A percentile compares a stretch with the other conserved stretches of the same genome.
Conservation (phyloP, 1,140 invertebrate genomes). For the Lepidurus apus region DNA sequence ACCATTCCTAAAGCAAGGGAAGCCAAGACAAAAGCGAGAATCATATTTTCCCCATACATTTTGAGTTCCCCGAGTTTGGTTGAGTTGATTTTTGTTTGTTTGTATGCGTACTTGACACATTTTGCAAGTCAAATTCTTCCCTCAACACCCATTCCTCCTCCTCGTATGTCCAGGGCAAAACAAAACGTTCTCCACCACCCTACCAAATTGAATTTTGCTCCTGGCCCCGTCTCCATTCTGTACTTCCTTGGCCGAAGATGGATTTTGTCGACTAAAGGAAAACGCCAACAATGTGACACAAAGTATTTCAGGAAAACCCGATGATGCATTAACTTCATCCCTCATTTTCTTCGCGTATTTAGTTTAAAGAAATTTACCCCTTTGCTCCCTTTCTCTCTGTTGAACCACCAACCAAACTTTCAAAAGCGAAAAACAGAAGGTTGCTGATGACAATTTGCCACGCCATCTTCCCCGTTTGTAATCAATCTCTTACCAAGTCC, state of each 20-base stretch:
- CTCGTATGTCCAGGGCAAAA: background rate
- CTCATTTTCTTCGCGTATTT: background rate
- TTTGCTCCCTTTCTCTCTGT: background rate
- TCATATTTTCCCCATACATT: background rate
- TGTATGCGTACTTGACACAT: background rate
- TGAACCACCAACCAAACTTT: too few relatives aligned
- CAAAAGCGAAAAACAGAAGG: too few relatives aligned
- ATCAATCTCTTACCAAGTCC: too few relatives aligned
- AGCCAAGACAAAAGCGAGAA: background rate
- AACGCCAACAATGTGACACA: conserved; percentile 21
- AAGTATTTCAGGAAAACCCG: conserved; percentile 11
- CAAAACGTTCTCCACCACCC: background rate
- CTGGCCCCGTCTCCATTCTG: background rate
- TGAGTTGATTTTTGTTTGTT: background rate
- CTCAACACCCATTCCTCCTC: background rate
- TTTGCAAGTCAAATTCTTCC: conserved; percentile 9
- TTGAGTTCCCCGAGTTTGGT: background rate
- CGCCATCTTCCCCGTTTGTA: too few relatives aligned
- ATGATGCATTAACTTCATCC: background rate
- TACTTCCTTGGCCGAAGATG: background rate
- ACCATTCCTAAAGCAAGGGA: background rate
- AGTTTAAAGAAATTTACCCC: background rate
- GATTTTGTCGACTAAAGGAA: background rate
- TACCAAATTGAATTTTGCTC: background rate
- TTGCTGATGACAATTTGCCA: too few relatives aligned